These are phyloP conservation scores for Rhopalosiphum maidis DNA, from an alignment of 1,140 invertebrate genomes.

Conservation along the genomic window DNA sequence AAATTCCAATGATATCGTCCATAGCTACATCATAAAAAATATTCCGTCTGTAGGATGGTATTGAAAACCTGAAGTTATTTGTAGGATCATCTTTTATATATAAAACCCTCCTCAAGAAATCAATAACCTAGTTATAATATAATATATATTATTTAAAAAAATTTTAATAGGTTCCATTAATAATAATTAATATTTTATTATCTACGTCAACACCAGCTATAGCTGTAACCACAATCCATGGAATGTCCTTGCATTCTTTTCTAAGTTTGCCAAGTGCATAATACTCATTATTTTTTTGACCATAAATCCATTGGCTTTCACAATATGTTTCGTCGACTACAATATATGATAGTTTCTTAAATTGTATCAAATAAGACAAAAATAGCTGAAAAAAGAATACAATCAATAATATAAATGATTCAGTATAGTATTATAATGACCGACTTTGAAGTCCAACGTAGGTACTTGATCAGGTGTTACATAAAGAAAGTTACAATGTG, in stretches of 20 bases:
- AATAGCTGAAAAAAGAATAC: conserved; percentile 61
- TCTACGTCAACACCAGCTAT: conserved; percentile 72
- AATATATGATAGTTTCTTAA: conserved; percentile 68
- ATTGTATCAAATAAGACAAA: conserved; percentile 64
- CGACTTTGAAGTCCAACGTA: conserved; percentile 74
- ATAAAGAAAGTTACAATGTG: conserved; percentile 76
- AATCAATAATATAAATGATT: not conserved
- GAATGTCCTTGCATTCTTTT: conserved; percentile 71
- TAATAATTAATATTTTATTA: not conserved
- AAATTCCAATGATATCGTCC: conserved; percentile 81
- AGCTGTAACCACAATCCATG: conserved; percentile 92
- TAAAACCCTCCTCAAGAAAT: conserved; percentile 69
- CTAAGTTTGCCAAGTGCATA: conserved; percentile 74
- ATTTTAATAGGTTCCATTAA: not conserved
- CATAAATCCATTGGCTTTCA: conserved; percentile 97
- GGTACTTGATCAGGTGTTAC: conserved; percentile 91
- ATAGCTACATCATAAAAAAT: conserved; percentile 76
- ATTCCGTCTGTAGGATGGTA: conserved; percentile 72
- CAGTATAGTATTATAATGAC: conserved; percentile 44
- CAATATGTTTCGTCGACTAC: conserved; percentile 97
- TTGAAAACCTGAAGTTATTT: conserved; percentile 65
- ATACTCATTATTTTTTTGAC: conserved; percentile 94
- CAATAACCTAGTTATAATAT: conserved; percentile 64
- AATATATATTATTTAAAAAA: not conserved
- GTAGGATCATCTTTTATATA: conserved; percentile 66